Percentiles rank a stretch among this genome's conserved stretches.
phyloP scores from a whole-genome alignment of 2,113 vertebrate genomes.

The Cacatua alba region DNA sequence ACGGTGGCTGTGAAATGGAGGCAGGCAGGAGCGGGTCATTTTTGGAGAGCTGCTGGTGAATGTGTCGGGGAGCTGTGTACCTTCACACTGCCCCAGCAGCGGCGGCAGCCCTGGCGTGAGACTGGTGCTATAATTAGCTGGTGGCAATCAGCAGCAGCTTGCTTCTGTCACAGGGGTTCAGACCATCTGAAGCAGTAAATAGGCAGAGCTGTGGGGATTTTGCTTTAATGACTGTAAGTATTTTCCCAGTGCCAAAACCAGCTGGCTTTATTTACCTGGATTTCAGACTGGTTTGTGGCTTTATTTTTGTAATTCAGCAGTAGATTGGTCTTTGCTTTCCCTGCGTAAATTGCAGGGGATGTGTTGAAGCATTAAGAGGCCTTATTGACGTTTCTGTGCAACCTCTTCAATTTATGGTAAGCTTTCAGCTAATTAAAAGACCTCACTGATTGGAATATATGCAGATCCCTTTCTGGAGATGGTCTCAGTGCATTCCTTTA shows the following conservation, averaged over 20 bases:
- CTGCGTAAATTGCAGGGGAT: neutral
- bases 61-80: slow-evolving; percentile 38
- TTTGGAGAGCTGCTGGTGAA: slow-evolving; percentile 61
- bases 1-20: neutral
- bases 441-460: neutral
- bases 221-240: neutral
- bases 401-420: neutral
- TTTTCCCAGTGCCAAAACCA: neutral
- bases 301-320: neutral
- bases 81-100: slow-evolving; percentile 9
- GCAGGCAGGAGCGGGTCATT: neutral
- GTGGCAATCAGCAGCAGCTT: slow-evolving; percentile 3
- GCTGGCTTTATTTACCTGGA: neutral
- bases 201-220: neutral
- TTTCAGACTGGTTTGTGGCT: neutral
- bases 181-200: neutral
- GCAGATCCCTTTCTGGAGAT: neutral
- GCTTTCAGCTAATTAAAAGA: neutral
- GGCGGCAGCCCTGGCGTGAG: neutral
- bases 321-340: neutral
- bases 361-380: neutral
- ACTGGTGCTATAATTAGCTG: slow-evolving; percentile 62
- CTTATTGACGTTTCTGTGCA: neutral
- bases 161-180: neutral
- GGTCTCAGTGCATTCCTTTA: neutral